Evolutionary conservation across 2,113 vertebrate species (phyloP).

Genomic region (Drymodes brunneopygia): DNA sequence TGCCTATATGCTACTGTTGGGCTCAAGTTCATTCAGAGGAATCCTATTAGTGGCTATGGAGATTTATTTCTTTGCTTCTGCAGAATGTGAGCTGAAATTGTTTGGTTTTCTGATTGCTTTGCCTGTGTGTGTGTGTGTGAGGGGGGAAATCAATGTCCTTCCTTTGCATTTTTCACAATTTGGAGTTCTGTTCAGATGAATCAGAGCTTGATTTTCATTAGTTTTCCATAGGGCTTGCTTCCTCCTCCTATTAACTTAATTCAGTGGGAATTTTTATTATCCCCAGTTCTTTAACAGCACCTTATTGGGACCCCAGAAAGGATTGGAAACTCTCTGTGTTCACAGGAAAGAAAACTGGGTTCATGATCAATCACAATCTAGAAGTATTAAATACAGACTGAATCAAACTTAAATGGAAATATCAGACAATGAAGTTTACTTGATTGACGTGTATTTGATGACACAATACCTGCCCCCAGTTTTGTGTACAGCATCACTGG

Average conservation of each 20-base stretch:
- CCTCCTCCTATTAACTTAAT: not conserved
- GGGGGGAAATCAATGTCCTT: not conserved
- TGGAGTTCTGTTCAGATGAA: not conserved
- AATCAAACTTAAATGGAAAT: not conserved
- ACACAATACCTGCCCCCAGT: not conserved
- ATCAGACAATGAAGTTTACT: not conserved
- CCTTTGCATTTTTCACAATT: not conserved
- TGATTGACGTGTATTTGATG: not conserved
- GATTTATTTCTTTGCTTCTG: slow-evolving; percentile 36
- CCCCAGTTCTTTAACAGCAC: not conserved
- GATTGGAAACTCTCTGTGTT: not conserved
- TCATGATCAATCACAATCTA: not conserved
- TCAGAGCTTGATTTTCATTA: not conserved
- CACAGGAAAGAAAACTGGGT: not conserved
- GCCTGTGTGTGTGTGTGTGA: not conserved
- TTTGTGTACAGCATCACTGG: not conserved
- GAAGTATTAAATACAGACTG: not conserved
- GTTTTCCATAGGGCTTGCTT: not conserved
- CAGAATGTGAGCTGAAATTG: not conserved
- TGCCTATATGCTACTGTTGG: slow-evolving; percentile 62
- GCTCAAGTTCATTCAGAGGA: slow-evolving; percentile 45
- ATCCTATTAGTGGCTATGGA: slow-evolving; percentile 3
- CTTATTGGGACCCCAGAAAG: not conserved
- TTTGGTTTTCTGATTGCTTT: slow-evolving; percentile 8
- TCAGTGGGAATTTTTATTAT: not conserved